Evolutionary conservation across 2,888 invertebrate species (phyloP), one percentile per base, ranked within the genome.

Genomic region (Sphinx pinastri): DNA sequence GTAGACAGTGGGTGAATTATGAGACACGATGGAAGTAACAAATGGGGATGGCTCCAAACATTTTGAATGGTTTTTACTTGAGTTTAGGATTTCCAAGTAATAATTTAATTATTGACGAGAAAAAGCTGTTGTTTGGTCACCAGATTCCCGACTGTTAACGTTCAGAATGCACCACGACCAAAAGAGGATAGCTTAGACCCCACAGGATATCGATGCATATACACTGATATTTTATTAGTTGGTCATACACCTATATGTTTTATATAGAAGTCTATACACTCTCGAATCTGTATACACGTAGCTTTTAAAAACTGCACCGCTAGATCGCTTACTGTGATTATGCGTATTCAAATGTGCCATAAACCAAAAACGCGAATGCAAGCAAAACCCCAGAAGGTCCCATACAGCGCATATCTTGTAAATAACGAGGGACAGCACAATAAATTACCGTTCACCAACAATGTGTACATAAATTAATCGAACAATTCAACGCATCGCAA

Each of bases 391-490:
- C 63, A 47, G 16, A 63, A 63, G 63, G 63, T 63, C 63, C 49
- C 60, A 60, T 19, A 63, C 63, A 19, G 19, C 19, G 63, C 45
- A 12, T 60, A 63, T 63, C 63, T 49, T 47, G 57, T 19, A 63
- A 63, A 63, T 63, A 63, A 63, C 47, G 47, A 47, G 63, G 60
- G 63, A 63, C 63, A 63, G 63, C 19, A 49, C 63, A 49, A 63
- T 63, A 63, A 63, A 63, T 63, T 47, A 63, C 19, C 19, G 19
- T 63, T 63, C 49, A 47, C 63, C 49, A 63, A 63, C 63, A 63
- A 63, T 63, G 63, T 63, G 63, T 67, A 67, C 67, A 68, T 57
- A 68, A 68, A 68, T 68, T 55, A 68, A 68, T 57, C 47, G 57
- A 57, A 68, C 68, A 68, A 55, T 55, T 68, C 54, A 70, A 57